Base-by-base conservation (phyloP, 2,888 invertebrate genomes). In the Brachynemurus nebulosus region DNA sequence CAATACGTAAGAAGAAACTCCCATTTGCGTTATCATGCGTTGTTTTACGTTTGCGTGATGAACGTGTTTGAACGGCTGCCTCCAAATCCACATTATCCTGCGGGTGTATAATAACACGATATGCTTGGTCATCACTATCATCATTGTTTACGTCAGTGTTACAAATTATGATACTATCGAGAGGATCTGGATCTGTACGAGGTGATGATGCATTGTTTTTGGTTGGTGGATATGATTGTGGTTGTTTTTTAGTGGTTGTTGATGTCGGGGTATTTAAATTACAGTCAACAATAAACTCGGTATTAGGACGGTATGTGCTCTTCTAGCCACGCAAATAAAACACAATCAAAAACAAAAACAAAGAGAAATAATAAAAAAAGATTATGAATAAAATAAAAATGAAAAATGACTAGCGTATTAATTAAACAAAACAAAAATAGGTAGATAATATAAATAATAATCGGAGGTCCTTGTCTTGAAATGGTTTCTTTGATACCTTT, bases 11-110 rank as follows among this genome's bases (percentile, higher is more conserved):
- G 66, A 91, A 92, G 68, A 92, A 91, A 57, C 90, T 91, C 54
- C 91, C 91, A 64, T 91, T 89, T 59, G 88, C 88, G 57, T 84
- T 84, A 60, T 89, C 88, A 59, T 86, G 89, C 61, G 90, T 89
- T 16, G 89, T 85, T 67, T 90, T 90, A 53, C 88, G 76, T 62
- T 85, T 84, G 51, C 84, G 78, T 44, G 68, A 62, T 52, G 73
- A 74, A 59, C 80, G 74, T 36, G 71, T 67, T 46, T 77, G 76
- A 48, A 65, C 59, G 16, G 67, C 68, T 46, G 78, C 76, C 66
- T 84, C 82, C 53, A 82, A 69, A 61, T 84, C 81, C 54, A 73
- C 69, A 50, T 74, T 71, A 60, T 82, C 79, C 73, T 81, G 68
- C 45, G 56, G 45, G 48, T 53, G 19, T 30, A 30, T 16, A 21